Evolutionary conservation across 1,140 invertebrate species (phyloP).

Genomic region (Triops longicaudatus): DNA sequence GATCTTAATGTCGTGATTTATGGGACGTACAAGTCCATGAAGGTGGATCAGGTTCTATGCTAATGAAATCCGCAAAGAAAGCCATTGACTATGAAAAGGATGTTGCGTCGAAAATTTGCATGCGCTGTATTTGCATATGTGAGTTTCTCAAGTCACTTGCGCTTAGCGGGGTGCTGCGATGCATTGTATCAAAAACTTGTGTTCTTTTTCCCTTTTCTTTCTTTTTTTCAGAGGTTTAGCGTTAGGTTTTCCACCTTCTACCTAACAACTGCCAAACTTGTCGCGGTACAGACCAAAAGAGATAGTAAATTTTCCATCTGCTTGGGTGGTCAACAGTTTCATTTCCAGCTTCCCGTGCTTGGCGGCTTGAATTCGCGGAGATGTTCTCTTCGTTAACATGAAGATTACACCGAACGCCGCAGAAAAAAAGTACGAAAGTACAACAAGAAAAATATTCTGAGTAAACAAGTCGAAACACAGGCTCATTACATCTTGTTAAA

Average conservation of each 20-base stretch:
- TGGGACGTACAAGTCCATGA: neutral
- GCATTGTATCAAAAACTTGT: neutral
- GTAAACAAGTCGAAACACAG: neutral
- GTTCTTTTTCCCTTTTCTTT: neutral
- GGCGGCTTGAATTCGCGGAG: neutral
- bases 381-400: neutral
- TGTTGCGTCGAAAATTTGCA: neutral
- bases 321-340: conserved; percentile 4
- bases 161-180: neutral
- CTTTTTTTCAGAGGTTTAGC: neutral
- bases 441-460: neutral
- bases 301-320: neutral
- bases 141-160: conserved; percentile 11
- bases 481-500: conserved; percentile 8
- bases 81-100: neutral
- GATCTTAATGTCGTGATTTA: neutral
- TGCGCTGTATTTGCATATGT: conserved; percentile 1
- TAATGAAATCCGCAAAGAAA: conserved; percentile 8
- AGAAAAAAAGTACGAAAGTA: neutral
- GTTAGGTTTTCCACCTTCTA: conserved; percentile 12
- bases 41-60: neutral
- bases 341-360: neutral
- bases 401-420: neutral
- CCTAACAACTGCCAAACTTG: conserved; percentile 14
- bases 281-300: neutral